Evolutionary conservation across 1,140 invertebrate species (phyloP).

Genomic region (Ctenoplectra terminalis): DNA sequence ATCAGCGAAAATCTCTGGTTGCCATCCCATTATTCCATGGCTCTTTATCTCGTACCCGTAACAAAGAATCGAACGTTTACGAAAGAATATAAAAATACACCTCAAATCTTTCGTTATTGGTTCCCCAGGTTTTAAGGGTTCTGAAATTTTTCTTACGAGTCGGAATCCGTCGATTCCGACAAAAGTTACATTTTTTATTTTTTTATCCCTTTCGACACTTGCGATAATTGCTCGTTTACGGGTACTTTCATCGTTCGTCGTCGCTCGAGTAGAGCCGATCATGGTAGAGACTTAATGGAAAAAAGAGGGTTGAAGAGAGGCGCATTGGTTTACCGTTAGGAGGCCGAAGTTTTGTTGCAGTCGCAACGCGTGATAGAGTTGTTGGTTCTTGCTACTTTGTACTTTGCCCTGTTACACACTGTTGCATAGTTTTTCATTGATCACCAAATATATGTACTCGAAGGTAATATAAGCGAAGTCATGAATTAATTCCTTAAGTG

Average conservation of each 20-base stretch:
- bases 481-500: too few relatives aligned
- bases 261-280: constrained; percentile 11
- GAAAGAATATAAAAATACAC: neutral
- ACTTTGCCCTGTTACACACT: too few relatives aligned
- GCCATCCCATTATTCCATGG: neutral
- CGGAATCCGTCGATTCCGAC: neutral
- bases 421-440: neutral
- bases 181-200: neutral
- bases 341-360: neutral
- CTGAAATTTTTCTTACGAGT: neutral
- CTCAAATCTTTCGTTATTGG: too few relatives aligned
- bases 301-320: constrained; percentile 27
- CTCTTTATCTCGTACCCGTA: neutral
- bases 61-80: neutral
- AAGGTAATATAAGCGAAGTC: too few relatives aligned
- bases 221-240: constrained; percentile 10
- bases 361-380: neutral
- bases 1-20: constrained; percentile 8
- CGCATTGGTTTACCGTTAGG: constrained; percentile 38
- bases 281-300: constrained; percentile 36
- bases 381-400: neutral
- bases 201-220: neutral
- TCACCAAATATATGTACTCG: neutral
- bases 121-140: too few relatives aligned
- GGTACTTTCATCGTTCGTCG: neutral